Percentiles rank a stretch among this genome's conserved stretches.
Conservation (phyloP, 2,888 invertebrate species). For the Bombyx huttoni region DNA sequence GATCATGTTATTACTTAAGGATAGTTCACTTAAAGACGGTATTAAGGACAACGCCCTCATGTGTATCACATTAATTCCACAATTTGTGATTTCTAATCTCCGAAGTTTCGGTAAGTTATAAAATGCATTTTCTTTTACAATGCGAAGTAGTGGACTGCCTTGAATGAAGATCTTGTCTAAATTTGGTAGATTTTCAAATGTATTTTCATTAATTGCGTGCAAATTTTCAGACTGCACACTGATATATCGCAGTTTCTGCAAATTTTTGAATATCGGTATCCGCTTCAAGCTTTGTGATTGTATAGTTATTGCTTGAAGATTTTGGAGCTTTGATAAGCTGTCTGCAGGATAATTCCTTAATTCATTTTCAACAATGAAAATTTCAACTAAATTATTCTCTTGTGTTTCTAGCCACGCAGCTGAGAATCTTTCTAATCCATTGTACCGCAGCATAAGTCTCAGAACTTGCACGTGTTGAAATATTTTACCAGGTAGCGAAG, state of each 20-base stretch:
- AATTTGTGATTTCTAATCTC: constrained; percentile 81
- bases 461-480: constrained; percentile 83
- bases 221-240: constrained; percentile 80
- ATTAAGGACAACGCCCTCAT: constrained; percentile 81
- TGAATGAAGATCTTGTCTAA: constrained; percentile 83
- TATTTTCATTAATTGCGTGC: constrained; percentile 76
- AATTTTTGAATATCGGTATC: constrained; percentile 79
- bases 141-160: constrained; percentile 76
- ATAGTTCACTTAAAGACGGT: constrained; percentile 79
- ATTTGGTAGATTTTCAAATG: constrained; percentile 79
- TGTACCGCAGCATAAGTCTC: constrained; percentile 86
- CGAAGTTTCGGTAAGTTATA: constrained; percentile 78
- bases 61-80: constrained; percentile 84
- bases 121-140: constrained; percentile 81
- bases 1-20: constrained; percentile 80
- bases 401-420: constrained; percentile 86
- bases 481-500: constrained; percentile 86
- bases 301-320: constrained; percentile 86
- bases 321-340: constrained; percentile 80
- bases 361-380: constrained; percentile 88
- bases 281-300: constrained; percentile 83
- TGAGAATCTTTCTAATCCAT: constrained; percentile 85
- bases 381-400: constrained; percentile 83
- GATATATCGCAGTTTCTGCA: constrained; percentile 80
- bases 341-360: constrained; percentile 84